Percentiles rank a stretch among this genome's conserved stretches.
These are phyloP conservation scores for Apodemia mormo DNA, from an alignment of 2,888 invertebrate species.

Conservation along the genomic window DNA sequence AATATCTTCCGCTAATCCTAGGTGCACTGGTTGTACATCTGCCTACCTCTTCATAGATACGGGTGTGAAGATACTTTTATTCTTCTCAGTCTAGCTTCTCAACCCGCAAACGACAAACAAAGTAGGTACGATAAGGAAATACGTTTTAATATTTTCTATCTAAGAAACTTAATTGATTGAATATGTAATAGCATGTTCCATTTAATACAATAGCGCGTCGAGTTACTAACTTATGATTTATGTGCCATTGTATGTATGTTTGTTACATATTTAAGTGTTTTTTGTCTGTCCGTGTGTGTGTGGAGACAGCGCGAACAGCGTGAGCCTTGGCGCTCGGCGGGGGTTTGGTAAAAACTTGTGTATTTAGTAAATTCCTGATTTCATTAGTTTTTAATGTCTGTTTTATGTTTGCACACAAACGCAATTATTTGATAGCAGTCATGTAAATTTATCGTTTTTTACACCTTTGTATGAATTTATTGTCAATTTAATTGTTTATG, in stretches of 20 bases:
- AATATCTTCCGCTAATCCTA: too few species aligned
- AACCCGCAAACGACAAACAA: too few species aligned
- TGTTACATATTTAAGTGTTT: conserved; percentile 30
- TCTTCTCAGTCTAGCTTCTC: too few species aligned
- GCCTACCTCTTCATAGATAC: too few species aligned
- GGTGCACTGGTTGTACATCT: too few species aligned
- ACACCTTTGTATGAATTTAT: too few species aligned
- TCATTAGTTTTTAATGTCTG: conserved; percentile 18
- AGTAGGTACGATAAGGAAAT: too few species aligned
- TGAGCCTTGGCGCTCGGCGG: conserved; percentile 42
- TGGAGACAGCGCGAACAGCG: conserved; percentile 41
- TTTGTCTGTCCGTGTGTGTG: conserved; percentile 32
- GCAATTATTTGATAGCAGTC: neutral
- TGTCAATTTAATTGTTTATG: too few species aligned
- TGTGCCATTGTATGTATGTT: conserved; percentile 31
- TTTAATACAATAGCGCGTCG: conserved; percentile 28
- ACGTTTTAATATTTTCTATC: neutral
- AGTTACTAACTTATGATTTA: conserved; percentile 31
- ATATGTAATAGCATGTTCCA: conserved; percentile 28
- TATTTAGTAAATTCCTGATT: conserved; percentile 12
- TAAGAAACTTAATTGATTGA: conserved; percentile 28
- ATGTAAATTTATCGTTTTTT: too few species aligned
- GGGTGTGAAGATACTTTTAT: too few species aligned
- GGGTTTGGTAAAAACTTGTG: conserved; percentile 33
- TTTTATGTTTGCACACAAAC: conserved; percentile 11